phyloP scores from a whole-genome alignment of 1,140 invertebrate species.

The Dendroctonus ponderosae region DNA sequence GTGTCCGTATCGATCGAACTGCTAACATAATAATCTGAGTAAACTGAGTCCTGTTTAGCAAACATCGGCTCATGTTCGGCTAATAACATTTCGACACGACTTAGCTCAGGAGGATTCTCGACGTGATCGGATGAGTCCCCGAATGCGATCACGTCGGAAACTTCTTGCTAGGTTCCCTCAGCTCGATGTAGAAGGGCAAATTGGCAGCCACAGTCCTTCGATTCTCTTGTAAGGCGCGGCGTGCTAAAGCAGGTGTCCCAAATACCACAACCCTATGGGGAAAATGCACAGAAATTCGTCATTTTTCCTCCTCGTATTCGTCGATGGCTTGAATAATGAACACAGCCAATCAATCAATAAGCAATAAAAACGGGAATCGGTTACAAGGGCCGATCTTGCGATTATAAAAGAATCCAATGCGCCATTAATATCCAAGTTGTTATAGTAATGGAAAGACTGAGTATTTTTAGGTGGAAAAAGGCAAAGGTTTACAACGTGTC shows the following conservation, averaged over 20 bases:
- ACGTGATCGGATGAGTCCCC: conserved; percentile 27
- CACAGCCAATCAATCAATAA: conserved; percentile 3
- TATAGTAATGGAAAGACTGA: too few species aligned
- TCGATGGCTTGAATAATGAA: neutral
- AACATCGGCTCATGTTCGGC: conserved; percentile 32
- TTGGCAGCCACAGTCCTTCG: conserved; percentile 81
- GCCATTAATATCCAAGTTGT: too few species aligned
- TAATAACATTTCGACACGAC: conserved; percentile 34
- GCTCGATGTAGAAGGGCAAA: conserved; percentile 81
- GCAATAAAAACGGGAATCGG: neutral
- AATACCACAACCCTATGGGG: conserved; percentile 68
- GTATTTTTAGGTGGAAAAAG: too few species aligned
- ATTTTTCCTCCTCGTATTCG: too few species aligned
- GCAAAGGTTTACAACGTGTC: too few species aligned
- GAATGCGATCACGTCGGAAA: conserved; percentile 37
- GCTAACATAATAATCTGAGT: conserved; percentile 24
- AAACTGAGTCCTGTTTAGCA: conserved; percentile 11
- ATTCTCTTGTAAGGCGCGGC: conserved; percentile 67
- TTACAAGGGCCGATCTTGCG: too few species aligned
- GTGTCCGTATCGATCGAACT: neutral
- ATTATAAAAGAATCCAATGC: too few species aligned
- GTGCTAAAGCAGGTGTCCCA: conserved; percentile 83
- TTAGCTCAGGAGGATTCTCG: conserved; percentile 22
- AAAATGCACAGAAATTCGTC: conserved; percentile 23
- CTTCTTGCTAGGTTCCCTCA: conserved; percentile 54